These are phyloP conservation scores for Eutolmus rufibarbis DNA, from an alignment of 2,888 invertebrate species.

Conservation along the genomic window DNA sequence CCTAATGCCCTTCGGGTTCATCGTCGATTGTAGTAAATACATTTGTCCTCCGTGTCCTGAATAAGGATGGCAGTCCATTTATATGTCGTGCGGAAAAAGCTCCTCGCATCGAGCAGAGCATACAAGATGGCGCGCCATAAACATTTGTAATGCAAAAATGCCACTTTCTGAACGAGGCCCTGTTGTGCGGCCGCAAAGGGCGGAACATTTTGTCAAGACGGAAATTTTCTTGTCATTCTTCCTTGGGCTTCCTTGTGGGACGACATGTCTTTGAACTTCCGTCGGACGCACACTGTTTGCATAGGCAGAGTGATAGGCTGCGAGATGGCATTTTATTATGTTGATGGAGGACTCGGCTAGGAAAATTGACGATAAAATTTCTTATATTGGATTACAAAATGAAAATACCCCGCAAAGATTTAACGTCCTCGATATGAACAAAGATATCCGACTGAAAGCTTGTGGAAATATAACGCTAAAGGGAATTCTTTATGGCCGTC, in stretches of 20 bases:
- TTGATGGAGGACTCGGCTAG: slow-evolving; percentile 18
- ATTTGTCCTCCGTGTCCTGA: slow-evolving; percentile 47
- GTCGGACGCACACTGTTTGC: neutral
- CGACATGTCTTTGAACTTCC: slow-evolving; percentile 1
- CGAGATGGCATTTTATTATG: slow-evolving; percentile 28
- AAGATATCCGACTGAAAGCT: neutral
- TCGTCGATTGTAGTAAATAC: slow-evolving; percentile 45
- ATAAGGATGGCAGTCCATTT: slow-evolving; percentile 44
- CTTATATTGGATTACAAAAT: slow-evolving; percentile 31
- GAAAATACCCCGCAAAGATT: slow-evolving; percentile 26
- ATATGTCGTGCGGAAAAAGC: slow-evolving; percentile 6
- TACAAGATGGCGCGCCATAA: slow-evolving; percentile 41
- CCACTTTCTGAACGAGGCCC: neutral
- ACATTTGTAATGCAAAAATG: slow-evolving; percentile 48
- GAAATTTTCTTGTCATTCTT: neutral
- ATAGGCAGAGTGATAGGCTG: neutral
- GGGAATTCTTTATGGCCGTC: slow-evolving; percentile 5
- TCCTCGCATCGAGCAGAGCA: neutral
- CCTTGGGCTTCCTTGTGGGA: neutral
- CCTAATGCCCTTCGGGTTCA: slow-evolving; percentile 28
- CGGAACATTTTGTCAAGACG: neutral
- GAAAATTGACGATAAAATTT: slow-evolving; percentile 40
- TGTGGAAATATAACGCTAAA: neutral
- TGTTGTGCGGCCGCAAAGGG: neutral
- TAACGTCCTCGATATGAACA: neutral